Conservation (phyloP, 2,888 invertebrate genomes). For the Drosophila colorata region DNA sequence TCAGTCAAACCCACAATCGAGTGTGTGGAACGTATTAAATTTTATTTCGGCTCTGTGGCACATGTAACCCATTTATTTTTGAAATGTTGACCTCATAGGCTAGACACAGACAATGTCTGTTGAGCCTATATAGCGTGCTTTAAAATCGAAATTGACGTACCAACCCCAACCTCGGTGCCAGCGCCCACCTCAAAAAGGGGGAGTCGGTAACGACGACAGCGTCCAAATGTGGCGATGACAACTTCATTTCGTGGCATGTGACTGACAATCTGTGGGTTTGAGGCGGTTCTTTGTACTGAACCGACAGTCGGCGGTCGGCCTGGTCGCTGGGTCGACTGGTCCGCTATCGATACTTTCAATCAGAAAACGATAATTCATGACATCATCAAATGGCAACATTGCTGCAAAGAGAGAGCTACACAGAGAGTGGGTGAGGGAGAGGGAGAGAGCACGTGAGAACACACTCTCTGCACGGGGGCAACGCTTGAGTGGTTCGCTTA, state of each 20-base stretch:
- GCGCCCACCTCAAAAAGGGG: not conserved
- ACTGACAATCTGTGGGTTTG: slow-evolving; percentile 48
- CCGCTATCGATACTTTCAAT: slow-evolving; percentile 77
- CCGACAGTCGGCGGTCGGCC: slow-evolving; percentile 32
- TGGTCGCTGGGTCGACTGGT: slow-evolving; percentile 13
- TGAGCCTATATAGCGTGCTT: slow-evolving; percentile 63
- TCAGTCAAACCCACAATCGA: not conserved
- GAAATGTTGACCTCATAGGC: slow-evolving; percentile 77
- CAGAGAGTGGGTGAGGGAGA: not conserved
- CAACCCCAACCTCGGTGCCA: not conserved
- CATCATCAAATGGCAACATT: slow-evolving; percentile 68
- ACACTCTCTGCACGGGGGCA: slow-evolving; percentile 24
- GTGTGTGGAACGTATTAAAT: slow-evolving; percentile 8
- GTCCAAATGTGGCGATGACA: slow-evolving; percentile 76
- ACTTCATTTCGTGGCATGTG: slow-evolving; percentile 71
- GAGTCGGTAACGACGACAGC: slow-evolving; percentile 52
- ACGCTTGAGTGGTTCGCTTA: slow-evolving; percentile 68
- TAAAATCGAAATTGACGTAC: slow-evolving; percentile 49
- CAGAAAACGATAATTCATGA: slow-evolving; percentile 81
- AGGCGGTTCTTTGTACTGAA: slow-evolving; percentile 52
- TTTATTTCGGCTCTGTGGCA: slow-evolving; percentile 33
- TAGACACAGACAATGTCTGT: slow-evolving; percentile 41
- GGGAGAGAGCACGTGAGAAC: slow-evolving; percentile 6
- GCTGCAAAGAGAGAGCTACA: slow-evolving; percentile 1
- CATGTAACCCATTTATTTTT: slow-evolving; percentile 77